phyloP scores from a whole-genome alignment of 2,113 vertebrate species.

The Corvus moneduloides region DNA sequence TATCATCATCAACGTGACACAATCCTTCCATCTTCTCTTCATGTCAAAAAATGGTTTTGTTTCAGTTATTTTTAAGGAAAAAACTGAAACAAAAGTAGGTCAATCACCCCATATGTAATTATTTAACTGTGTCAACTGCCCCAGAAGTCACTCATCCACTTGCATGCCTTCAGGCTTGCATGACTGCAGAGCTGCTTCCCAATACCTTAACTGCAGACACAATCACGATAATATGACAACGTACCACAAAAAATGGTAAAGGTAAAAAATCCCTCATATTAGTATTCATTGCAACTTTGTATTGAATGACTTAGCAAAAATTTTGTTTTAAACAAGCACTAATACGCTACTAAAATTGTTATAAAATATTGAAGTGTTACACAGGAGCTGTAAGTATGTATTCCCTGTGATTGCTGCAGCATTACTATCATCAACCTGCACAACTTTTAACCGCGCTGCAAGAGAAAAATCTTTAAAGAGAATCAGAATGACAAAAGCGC shows the following conservation, averaged over 20 bases:
- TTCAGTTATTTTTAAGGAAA: neutral
- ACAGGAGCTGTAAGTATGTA: neutral
- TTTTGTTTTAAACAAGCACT: neutral
- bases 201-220: neutral
- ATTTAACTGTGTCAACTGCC: neutral
- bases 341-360: neutral
- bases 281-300: neutral
- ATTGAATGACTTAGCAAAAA: neutral
- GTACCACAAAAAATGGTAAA: neutral
- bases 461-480: neutral
- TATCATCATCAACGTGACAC: neutral
- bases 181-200: neutral
- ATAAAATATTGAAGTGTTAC: neutral
- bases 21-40: neutral
- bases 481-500: neutral
- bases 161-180: neutral
- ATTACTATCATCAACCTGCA: neutral
- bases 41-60: neutral
- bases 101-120: neutral
- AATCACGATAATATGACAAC: neutral
- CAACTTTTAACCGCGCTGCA: neutral
- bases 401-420: neutral
- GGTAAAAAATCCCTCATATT: neutral
- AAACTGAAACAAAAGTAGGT: too few relatives aligned
- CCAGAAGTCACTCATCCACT: neutral